Evolutionary conservation across 2,797 vertebrate species (phyloP).

Genomic region (Sylvia borin): DNA sequence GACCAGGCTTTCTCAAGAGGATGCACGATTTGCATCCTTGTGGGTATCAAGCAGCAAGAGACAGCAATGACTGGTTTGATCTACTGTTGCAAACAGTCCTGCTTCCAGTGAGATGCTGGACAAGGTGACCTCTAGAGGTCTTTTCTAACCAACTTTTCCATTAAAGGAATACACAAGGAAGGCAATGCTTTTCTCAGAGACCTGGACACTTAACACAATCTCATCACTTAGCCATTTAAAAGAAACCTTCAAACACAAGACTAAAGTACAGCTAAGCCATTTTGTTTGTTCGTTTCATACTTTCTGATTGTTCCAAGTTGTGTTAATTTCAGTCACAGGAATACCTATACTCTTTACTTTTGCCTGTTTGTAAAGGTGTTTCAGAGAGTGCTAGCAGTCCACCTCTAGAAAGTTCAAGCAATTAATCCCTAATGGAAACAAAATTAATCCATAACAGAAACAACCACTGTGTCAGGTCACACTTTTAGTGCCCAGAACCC

Average conservation of each 20-base stretch:
- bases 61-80: neutral
- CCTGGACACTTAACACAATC: neutral
- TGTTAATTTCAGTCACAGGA: neutral
- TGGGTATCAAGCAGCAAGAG: neutral
- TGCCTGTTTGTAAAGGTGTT: neutral
- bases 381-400: neutral
- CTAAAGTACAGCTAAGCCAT: neutral
- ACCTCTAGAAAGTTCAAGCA: neutral
- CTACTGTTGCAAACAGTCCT: neutral
- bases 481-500: neutral
- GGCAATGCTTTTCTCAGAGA: neutral
- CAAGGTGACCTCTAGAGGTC: neutral
- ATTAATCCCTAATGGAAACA: neutral
- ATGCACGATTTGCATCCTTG: neutral
- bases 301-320: neutral
- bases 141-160: neutral
- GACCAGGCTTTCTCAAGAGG: neutral
- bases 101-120: neutral
- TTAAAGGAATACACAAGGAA: neutral
- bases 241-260: neutral
- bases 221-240: neutral
- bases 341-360: neutral
- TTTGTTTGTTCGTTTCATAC: neutral
- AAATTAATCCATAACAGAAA: neutral
- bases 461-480: accelerated